Percentiles rank a stretch among this genome's conserved stretches.
phyloP scores from a whole-genome alignment of 2,888 invertebrate species.

The Aphidius colemani region DNA sequence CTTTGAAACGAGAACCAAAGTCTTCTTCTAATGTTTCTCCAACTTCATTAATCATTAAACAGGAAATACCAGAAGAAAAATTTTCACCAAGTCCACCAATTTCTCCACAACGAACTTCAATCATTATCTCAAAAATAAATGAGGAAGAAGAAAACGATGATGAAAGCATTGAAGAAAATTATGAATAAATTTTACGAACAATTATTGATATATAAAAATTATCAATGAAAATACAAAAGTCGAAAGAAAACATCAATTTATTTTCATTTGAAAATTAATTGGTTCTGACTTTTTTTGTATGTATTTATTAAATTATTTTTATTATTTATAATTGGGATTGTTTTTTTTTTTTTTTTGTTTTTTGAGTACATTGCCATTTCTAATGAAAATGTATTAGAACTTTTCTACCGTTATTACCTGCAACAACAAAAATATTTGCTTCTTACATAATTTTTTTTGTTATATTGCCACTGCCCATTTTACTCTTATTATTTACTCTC shows the following conservation, averaged over 20 bases:
- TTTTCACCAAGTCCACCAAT: no score
- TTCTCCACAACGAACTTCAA: neutral
- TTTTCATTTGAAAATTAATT: no score
- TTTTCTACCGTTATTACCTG: constrained; percentile 36
- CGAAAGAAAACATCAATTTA: no score
- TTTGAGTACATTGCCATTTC: constrained; percentile 45
- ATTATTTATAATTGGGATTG: constrained; percentile 46
- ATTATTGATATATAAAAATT: no score
- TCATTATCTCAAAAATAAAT: neutral
- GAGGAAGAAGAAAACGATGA: constrained; percentile 7
- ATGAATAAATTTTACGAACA: no score
- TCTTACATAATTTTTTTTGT: constrained; percentile 33
- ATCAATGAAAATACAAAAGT: no score
- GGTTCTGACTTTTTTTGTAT: constrained; percentile 14
- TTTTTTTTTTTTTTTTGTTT: constrained; percentile 26
- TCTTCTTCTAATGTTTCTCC: no score
- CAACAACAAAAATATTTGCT: constrained; percentile 48
- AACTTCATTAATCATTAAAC: no score
- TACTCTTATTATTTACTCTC: constrained; percentile 19
- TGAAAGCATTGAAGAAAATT: neutral
- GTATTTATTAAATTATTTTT: constrained; percentile 48
- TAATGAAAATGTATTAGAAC: constrained; percentile 44
- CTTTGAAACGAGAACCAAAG: neutral
- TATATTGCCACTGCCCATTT: neutral
- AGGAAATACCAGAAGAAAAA: no score